phyloP scores from a whole-genome alignment of 2,888 invertebrate genomes.

The Phorcus lineatus region DNA sequence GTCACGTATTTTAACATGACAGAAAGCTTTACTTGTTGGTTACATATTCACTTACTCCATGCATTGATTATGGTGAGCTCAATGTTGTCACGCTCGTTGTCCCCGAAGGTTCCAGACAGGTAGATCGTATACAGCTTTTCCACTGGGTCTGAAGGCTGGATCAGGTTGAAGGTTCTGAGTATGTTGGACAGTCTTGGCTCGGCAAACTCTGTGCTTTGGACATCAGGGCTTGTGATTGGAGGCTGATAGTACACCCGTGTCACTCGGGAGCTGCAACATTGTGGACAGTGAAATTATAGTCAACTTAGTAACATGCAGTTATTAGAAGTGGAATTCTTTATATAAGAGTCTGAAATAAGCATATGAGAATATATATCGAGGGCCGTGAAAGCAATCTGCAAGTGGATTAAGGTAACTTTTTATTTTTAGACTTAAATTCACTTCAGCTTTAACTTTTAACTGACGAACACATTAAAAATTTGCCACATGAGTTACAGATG shows the following conservation, averaged over 20 bases:
- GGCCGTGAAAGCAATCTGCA: too few relatives aligned
- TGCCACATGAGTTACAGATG: too few relatives aligned
- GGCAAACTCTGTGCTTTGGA: neutral
- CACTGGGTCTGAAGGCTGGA: neutral
- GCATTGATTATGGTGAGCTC: neutral
- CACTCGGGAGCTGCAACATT: neutral
- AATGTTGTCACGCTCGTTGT: neutral
- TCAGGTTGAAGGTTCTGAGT: neutral
- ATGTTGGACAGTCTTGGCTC: neutral
- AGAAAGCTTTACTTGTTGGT: neutral
- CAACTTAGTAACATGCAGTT: too few relatives aligned
- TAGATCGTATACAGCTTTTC: neutral
- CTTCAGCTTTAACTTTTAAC: too few relatives aligned
- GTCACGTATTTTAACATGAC: neutral
- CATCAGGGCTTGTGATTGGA: neutral
- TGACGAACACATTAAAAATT: too few relatives aligned
- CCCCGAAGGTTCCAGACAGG: neutral
- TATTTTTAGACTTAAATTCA: too few relatives aligned
- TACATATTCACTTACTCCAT: neutral
- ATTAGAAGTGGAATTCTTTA: too few relatives aligned
- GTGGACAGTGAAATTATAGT: too few relatives aligned
- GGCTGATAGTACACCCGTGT: neutral
- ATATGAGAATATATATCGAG: too few relatives aligned
- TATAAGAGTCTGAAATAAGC: too few relatives aligned
- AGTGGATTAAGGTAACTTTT: too few relatives aligned